Conservation (phyloP, 1,140 invertebrate genomes). For the Lucilia cuprina region DNA sequence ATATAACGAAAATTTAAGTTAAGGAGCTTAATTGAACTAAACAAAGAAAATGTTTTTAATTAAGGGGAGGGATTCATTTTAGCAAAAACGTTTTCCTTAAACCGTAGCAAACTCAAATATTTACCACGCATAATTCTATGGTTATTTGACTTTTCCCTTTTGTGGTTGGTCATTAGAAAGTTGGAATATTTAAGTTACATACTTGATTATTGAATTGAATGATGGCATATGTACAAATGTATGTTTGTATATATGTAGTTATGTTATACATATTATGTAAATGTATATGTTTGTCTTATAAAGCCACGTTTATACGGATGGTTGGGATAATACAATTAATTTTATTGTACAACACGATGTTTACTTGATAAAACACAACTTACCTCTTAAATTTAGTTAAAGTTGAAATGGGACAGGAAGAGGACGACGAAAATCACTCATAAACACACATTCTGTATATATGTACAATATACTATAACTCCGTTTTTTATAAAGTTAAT, state of each 20-base stretch:
- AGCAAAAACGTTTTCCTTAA: no score
- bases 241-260: background rate
- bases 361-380: background rate
- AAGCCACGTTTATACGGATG: background rate
- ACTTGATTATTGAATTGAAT: background rate
- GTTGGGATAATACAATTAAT: background rate
- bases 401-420: background rate
- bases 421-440: background rate
- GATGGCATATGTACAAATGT: no score
- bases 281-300: no score
- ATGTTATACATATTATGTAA: background rate
- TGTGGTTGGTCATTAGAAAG: background rate
- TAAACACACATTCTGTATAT: background rate
- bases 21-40: no score
- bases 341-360: background rate
- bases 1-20: no score
- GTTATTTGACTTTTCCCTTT: background rate
- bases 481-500: no score
- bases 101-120: no score
- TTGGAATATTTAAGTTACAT: background rate
- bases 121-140: no score
- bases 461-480: no score
- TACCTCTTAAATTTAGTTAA: background rate
- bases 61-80: no score
- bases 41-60: no score